Percentiles rank a stretch among this genome's conserved stretches.
These are phyloP conservation scores for Triplophysa siluroides DNA, from an alignment of 2,113 vertebrate species.

Conservation along the genomic window DNA sequence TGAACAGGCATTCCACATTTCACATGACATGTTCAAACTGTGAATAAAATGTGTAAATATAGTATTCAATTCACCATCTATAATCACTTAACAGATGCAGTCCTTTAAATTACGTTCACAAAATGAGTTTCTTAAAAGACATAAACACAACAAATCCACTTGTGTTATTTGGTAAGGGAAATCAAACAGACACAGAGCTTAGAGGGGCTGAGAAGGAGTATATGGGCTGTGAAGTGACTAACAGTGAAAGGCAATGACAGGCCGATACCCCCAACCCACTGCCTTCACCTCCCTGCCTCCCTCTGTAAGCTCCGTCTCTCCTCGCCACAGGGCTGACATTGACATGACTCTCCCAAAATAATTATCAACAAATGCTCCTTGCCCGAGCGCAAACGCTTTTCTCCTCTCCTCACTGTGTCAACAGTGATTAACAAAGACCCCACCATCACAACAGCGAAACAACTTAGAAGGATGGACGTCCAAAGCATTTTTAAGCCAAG, in stretches of 20 bases:
- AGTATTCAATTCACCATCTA: too few relatives aligned
- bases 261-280: slow-evolving; percentile 36
- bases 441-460: neutral
- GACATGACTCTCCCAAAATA: slow-evolving; percentile 98
- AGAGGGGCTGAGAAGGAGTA: slow-evolving; percentile 11
- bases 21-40: too few relatives aligned
- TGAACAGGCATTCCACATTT: too few relatives aligned
- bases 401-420: slow-evolving; percentile 93
- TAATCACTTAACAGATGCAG: neutral
- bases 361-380: slow-evolving; percentile 97
- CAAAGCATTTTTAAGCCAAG: neutral
- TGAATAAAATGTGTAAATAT: too few relatives aligned
- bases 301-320: slow-evolving; percentile 84
- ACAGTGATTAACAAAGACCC: slow-evolving; percentile 80
- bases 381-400: slow-evolving; percentile 94
- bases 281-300: slow-evolving; percentile 60
- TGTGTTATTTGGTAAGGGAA: slow-evolving; percentile 13
- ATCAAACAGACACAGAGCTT: neutral
- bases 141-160: neutral
- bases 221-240: slow-evolving; percentile 46
- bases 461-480: neutral
- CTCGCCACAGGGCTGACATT: slow-evolving; percentile 93
- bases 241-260: slow-evolving; percentile 60
- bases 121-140: neutral
- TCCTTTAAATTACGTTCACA: neutral